A percentile compares a stretch with the other conserved stretches of the same genome.
phyloP scores from a whole-genome alignment of 2,797 vertebrate species.

The Epinephelus coioides region DNA sequence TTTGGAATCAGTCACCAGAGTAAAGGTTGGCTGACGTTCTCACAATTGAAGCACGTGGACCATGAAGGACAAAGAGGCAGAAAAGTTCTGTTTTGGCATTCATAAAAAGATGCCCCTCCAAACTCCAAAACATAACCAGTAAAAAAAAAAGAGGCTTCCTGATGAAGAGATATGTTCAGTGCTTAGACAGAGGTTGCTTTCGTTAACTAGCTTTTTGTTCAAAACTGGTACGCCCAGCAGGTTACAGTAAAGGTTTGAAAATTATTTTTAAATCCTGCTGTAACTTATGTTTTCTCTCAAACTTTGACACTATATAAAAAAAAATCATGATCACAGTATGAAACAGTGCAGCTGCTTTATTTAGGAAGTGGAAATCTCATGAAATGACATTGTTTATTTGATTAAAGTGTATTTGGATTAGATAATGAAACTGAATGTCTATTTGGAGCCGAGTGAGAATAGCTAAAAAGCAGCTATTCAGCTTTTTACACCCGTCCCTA shows the following conservation, averaged over 20 bases:
- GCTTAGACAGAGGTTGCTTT: not conserved
- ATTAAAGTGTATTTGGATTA: not conserved
- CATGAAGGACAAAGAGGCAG: not conserved
- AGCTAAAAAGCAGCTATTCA: too few species aligned
- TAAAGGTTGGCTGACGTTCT: not conserved
- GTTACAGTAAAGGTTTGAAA: not conserved
- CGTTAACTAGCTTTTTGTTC: not conserved
- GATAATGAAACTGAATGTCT: not conserved
- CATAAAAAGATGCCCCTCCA: not conserved
- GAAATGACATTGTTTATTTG: not conserved
- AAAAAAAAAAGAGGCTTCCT: not conserved
- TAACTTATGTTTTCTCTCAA: not conserved
- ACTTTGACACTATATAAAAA: not conserved
- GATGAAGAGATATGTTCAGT: not conserved
- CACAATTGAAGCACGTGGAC: not conserved
- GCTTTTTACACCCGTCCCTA: too few species aligned
- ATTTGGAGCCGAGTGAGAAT: too few species aligned
- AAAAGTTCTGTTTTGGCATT: not conserved
- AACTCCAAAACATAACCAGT: not conserved
- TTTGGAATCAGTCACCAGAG: conserved; percentile 30
- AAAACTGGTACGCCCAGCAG: not conserved
- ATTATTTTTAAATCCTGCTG: not conserved
- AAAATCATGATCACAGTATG: not conserved
- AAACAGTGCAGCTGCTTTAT: not conserved
- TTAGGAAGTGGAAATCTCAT: not conserved